These are phyloP conservation scores for Drosophila kanekoi DNA, from an alignment of 2,888 invertebrate genomes.

Conservation along the genomic window DNA sequence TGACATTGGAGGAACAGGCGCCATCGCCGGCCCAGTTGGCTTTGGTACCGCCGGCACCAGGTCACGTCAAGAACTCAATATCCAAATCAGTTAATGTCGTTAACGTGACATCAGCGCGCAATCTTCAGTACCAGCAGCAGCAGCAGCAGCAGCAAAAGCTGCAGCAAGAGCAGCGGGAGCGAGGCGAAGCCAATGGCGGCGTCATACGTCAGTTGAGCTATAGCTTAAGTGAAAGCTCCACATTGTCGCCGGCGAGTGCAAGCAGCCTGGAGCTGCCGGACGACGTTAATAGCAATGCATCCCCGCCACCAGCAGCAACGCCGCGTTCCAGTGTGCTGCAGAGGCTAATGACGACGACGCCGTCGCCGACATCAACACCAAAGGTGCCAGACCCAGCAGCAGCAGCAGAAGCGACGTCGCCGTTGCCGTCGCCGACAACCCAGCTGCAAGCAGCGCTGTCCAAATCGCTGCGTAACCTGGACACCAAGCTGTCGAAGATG, in stretches of 20 bases:
- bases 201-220: constrained; percentile 55
- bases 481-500: constrained; percentile 75
- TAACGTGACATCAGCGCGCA: constrained; percentile 81
- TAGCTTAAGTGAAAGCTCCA: constrained; percentile 63
- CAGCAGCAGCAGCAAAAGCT: constrained; percentile 49
- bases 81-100: constrained; percentile 85
- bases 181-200: constrained; percentile 5
- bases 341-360: constrained; percentile 36
- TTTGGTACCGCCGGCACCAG: constrained; percentile 84
- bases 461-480: constrained; percentile 79
- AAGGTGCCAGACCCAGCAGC: constrained; percentile 20
- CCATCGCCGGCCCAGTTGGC: constrained; percentile 78
- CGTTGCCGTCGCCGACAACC: constrained; percentile 18
- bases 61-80: constrained; percentile 84
- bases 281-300: constrained; percentile 51
- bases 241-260: constrained; percentile 65
- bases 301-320: constrained; percentile 31
- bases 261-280: constrained; percentile 62
- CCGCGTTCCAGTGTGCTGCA: constrained; percentile 41
- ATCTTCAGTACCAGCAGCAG: constrained; percentile 71
- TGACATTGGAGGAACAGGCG: constrained; percentile 55
- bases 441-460: constrained; percentile 76
- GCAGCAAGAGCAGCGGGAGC: constrained; percentile 16
- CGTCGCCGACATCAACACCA: not conserved
- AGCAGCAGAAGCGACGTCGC: not conserved